phyloP scores from a whole-genome alignment of 2,888 invertebrate species.

The Rambutsinella grinnellia region DNA sequence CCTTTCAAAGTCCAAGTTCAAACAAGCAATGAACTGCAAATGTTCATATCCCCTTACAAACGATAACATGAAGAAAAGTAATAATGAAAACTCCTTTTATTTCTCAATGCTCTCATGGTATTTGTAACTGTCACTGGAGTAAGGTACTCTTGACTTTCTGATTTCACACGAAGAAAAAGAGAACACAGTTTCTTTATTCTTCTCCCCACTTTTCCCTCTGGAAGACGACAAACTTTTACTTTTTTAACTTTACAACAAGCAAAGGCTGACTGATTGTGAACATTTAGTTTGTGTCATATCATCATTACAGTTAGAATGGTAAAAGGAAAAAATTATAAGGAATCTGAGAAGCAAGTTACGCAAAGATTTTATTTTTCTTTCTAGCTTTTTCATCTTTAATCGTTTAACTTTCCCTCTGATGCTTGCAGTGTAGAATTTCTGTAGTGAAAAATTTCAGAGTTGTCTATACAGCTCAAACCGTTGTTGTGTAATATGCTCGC shows the following conservation, averaged over 20 bases:
- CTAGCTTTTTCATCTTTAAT: background rate
- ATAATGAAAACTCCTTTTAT: conserved; percentile 42
- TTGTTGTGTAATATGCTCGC: conserved; percentile 21
- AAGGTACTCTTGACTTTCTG: conserved; percentile 31
- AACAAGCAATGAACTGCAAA: background rate
- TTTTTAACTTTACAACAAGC: conserved; percentile 7
- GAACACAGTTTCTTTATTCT: background rate
- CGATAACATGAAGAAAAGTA: conserved; percentile 10
- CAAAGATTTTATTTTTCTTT: conserved; percentile 22
- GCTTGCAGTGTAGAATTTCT: background rate
- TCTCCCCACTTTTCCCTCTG: background rate
- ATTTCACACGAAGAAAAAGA: background rate
- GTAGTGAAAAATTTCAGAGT: too few species aligned
- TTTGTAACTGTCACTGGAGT: conserved; percentile 53
- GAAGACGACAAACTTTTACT: too few species aligned
- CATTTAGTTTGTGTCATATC: conserved; percentile 44
- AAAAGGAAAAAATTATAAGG: conserved; percentile 7
- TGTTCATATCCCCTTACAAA: background rate
- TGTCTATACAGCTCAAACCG: conserved; percentile 5
- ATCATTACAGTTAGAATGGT: conserved; percentile 16
- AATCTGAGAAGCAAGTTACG: background rate
- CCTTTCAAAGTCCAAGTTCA: background rate
- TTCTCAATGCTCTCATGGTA: conserved; percentile 37
- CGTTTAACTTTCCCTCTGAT: conserved; percentile 3
- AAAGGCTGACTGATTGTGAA: conserved; percentile 17